Conservation (phyloP, 2,888 invertebrate species). For the Rhagophthalmus giganteus region DNA sequence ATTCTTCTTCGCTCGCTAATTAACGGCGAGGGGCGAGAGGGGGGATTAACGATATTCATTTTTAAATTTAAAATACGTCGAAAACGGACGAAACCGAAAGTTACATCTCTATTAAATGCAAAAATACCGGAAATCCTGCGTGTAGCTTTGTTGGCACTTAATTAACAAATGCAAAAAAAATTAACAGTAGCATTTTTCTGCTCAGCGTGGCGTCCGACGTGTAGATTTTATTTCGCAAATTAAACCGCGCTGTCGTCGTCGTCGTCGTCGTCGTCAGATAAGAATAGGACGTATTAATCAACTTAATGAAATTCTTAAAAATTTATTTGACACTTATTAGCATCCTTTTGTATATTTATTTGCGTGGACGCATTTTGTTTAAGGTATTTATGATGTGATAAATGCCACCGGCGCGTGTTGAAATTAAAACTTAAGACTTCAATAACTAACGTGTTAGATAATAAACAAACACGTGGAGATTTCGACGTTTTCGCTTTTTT, state of each 20-base stretch:
- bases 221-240: not conserved
- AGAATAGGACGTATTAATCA: not conserved
- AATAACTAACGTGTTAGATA: not conserved
- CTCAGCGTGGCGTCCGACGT: not conserved
- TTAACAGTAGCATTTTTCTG: not conserved
- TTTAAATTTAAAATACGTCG: too few relatives aligned
- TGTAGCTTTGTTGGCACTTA: not conserved
- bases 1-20: too few relatives aligned
- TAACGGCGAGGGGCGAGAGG: too few relatives aligned
- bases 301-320: not conserved
- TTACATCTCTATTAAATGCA: too few relatives aligned
- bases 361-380: not conserved
- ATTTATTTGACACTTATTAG: not conserved
- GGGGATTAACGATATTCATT: too few relatives aligned
- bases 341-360: not conserved
- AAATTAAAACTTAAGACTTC: conserved; percentile 2
- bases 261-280: not conserved
- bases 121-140: not conserved
- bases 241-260: too few relatives aligned
- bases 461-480: not conserved
- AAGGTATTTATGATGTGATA: conserved; percentile 7
- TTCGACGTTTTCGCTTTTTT: not conserved
- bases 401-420: not conserved
- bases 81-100: too few relatives aligned
- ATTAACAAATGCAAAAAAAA: not conserved